Evolutionary conservation across 2,113 vertebrate genomes (phyloP).

Genomic region (Pelodiscus sinensis): DNA sequence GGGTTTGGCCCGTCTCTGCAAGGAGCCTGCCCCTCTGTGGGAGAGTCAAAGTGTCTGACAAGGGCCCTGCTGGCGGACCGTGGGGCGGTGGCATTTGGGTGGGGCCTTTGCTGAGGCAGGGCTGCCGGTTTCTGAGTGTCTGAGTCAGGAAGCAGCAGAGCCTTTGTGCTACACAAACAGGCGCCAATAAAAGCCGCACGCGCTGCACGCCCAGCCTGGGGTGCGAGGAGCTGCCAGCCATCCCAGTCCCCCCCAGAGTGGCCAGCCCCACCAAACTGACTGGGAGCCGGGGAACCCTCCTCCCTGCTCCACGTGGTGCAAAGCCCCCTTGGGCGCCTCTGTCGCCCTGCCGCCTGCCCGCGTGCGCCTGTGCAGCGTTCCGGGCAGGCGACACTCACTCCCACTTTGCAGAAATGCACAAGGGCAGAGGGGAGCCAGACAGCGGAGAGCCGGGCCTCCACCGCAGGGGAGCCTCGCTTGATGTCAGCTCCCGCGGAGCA

Average conservation of each 20-base stretch:
- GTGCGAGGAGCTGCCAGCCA: not conserved
- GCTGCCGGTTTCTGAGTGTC: not conserved
- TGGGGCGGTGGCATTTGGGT: too few species aligned
- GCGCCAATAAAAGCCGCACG: not conserved
- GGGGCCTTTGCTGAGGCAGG: not conserved
- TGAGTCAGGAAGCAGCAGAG: not conserved
- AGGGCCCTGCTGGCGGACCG: too few species aligned
- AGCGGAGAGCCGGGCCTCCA: not conserved
- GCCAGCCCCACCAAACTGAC: not conserved
- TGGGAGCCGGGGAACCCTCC: not conserved
- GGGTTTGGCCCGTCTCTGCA: not conserved
- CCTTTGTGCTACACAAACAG: not conserved
- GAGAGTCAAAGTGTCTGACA: not conserved
- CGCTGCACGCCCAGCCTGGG: not conserved
- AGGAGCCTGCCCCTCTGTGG: not conserved
- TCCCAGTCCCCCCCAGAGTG: not conserved
- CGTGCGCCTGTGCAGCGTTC: not conserved
- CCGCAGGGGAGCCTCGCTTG: not conserved
- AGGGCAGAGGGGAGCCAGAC: not conserved
- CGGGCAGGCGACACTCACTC: not conserved
- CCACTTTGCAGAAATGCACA: not conserved
- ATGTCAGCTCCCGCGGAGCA: not conserved
- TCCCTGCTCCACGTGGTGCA: not conserved
- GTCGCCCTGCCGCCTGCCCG: not conserved
- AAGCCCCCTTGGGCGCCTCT: too few species aligned